Percentiles rank a stretch among this genome's conserved stretches.
phyloP scores from a whole-genome alignment of 1,140 invertebrate species.

The Drosophila azteca region DNA sequence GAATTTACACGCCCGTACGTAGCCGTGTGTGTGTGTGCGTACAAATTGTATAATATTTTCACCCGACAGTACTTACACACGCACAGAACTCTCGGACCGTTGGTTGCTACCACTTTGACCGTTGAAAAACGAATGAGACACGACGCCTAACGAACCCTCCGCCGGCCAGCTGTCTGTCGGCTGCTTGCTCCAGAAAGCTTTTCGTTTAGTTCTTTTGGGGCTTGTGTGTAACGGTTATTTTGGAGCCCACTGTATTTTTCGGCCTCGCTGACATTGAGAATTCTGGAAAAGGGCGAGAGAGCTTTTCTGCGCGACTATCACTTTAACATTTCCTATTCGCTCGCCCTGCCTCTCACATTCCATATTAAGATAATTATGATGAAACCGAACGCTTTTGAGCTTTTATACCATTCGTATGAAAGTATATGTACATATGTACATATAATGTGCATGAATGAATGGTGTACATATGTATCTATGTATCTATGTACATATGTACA shows the following conservation, averaged over 20 bases:
- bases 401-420: too few relatives aligned
- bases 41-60: conserved; percentile 35
- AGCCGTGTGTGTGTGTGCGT: conserved; percentile 9
- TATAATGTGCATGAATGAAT: too few relatives aligned
- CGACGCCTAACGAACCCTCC: not conserved
- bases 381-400: too few relatives aligned
- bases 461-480: too few relatives aligned
- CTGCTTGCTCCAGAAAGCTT: conserved; percentile 69
- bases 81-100: conserved; percentile 16
- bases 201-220: conserved; percentile 14
- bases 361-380: too few relatives aligned
- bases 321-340: conserved; percentile 16
- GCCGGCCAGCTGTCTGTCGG: conserved; percentile 23
- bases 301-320: conserved; percentile 39
- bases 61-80: conserved; percentile 30
- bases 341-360: too few relatives aligned
- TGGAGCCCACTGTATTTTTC: conserved; percentile 11
- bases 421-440: too few relatives aligned
- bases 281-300: conserved; percentile 34
- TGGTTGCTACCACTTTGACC: conserved; percentile 66
- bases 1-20: conserved; percentile 21
- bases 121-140: conserved; percentile 60
- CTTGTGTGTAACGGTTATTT: conserved; percentile 13
- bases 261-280: conserved; percentile 25
- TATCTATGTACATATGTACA: too few relatives aligned